Base-by-base conservation (phyloP, 2,888 invertebrate species). In the Tiliacea citrago region DNA sequence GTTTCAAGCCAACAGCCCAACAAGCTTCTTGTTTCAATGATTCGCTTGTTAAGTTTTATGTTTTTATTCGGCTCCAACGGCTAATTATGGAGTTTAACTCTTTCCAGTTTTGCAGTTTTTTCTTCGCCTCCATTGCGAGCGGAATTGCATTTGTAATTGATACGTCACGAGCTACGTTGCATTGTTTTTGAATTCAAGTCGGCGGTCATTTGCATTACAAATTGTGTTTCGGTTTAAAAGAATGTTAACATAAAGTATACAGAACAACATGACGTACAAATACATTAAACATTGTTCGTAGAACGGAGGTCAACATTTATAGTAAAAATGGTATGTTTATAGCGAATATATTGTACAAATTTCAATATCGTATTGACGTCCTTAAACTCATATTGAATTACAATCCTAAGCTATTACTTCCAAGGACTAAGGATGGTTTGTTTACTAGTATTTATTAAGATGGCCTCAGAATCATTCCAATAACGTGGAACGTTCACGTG, bases 21-120 rank as follows among this genome's bases (percentile, higher is more conserved):
- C 92, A 91, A 89, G 88, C 88, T 91, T 91, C 92, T 93, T 92
- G 92, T 92, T 88, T 90, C 92, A 93, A 93, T 92, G 93, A 93
- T 93, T 92, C 92, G 92, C 91, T 89, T 89, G 92, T 93, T 93
- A 92, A 91, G 88, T 91, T 92, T 92, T 88, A 91, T 90, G 91
- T 90, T 92, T 92, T 92, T 91, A 87, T 87, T 79, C 74, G 76
- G 71, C 76, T 85, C 86, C 69, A 73, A 49, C 82, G 78, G 80
- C 82, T 89, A 88, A 88, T 89, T 88, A 88, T 79, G 60, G 76
- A 82, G 84, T 84, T 86, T 82, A 80, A 68, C 68, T 82, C 72
- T 85, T 83, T 84, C 63, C 67, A 79, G 75, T 69, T 57, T 81
- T 80, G 39, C 42, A 65, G 70, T 65, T 80, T 83, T 85, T 79